Base-by-base conservation (phyloP, 2,888 invertebrate genomes). In the Callinectes sapidus region DNA sequence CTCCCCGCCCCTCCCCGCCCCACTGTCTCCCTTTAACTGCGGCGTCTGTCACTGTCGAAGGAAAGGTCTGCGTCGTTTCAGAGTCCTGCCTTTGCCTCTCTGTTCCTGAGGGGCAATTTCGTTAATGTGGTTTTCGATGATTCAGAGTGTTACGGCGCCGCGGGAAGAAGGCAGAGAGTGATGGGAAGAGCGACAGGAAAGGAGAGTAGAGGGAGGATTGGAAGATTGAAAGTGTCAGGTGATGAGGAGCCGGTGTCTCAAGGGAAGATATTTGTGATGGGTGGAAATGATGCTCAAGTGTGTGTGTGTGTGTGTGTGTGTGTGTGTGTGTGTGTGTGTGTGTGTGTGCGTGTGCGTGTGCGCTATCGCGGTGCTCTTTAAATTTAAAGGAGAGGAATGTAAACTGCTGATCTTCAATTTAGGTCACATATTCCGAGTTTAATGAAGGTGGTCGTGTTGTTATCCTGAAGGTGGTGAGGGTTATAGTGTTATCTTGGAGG, bases 41-140 rank as follows among this genome's bases (percentile, higher is more conserved):
- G 35, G 81, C 81, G 81, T 81, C 81, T 35, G 81, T 81, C 81
- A 81, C 81, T 81, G 81, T 81, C 81, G 81, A 32, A 81, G 81
- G 81, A 81, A 81, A 81, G 35, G 81, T 81, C 35, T 81, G 81
- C n/a, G 81, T 81, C 81, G 81, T 81, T 81, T 81, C 32, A 81
- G 81, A 81, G 35, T 35, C 32, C 81, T 81, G 81, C 35, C 81
- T 81, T 81, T 32, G 81, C 35, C 35, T 81, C 81, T 81, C 81
- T 81, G 81, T 81, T 81, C 81, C 81, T 81, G 81, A 81, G 16
- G 81, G 81, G 81, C 81, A 81, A 81, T 81, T 81, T 35, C 81
- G 81, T 35, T 81, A 81, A 81, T 81, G 81, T 81, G 81, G 35
- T 81, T 81, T 81, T 81, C 81, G 81, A 81, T 81, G 81, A 81